Base-by-base conservation (phyloP, 2,797 vertebrate genomes). In the Leptatherina wallacei region DNA sequence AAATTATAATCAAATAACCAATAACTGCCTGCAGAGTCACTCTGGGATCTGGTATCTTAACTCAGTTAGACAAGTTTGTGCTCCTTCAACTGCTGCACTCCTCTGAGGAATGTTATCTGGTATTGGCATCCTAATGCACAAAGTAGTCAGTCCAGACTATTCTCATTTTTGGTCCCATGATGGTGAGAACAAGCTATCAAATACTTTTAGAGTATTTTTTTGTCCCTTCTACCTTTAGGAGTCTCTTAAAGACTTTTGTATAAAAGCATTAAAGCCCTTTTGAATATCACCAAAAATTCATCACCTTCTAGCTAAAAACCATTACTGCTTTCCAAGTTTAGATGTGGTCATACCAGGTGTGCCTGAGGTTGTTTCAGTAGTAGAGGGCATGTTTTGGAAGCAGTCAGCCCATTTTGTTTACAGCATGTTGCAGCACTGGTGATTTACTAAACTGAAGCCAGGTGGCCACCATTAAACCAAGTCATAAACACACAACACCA, bases 391-490 rank as follows among this genome's bases (percentile, higher is more conserved):
- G 70, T 81, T 86, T 88, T 20, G 68, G 82, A 38, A 67, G 77
- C 76, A 59, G 67, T 36, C 68, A 72, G 76, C 75, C 61, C 40
- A 16, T 55, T 54, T 35, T 92, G 86, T 93, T 92, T 94, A 88
- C 87, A 89, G 77, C 77, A 54, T 51, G 56, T 66, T 54, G 71
- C 84, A 78, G 66, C 82, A 71, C 81, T 61, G 71, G 87, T 80
- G 85, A 85, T 87, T 91, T 78, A 83, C 82, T 84, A 89, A 94
- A 94, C 85, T 66, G 68, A 83, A 91, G 77, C 89, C 92, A 93
- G 91, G 93, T 94, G 93, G 91, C 65, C 76, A 47, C 78, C 85
- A 89, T 91, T 93, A 93, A 88, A 85, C 74, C 55, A 69, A 77
- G 85, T 84, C 65, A 67, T 93, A 92, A 94, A 93, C 83, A 89